Base-by-base conservation (phyloP, 1,140 invertebrate species). In the Philaenus spumarius region DNA sequence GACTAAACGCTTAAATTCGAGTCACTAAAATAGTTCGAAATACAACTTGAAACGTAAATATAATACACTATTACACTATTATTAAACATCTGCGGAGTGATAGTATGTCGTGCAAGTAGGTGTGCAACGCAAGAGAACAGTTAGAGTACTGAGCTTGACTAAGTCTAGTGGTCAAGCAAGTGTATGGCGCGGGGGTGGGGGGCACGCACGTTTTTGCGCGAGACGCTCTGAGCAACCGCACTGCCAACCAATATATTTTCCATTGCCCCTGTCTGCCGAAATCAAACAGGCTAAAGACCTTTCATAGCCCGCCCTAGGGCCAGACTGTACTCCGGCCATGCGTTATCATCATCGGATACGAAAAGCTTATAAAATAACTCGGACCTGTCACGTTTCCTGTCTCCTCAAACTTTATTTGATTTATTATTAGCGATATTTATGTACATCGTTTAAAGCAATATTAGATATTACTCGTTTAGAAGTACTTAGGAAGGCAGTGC, bases 201-300 rank as follows among this genome's bases (percentile, higher is more conserved):
- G 11, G 50, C 17, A 23, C 22, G 7, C 22, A 14, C 45, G 12
- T 14, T 20, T 42, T 42, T 17, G 40, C 19, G 40, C 40, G n/a
- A 15, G 40, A 17, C 40, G 2, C 40, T 20, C 14, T 7, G 48
- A 23, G 12, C 45, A 14, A 30, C 48, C 14, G 17, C 45, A 14
- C 12, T 35, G 35, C 24, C 35, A 22, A 37, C 50, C 50, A 53
- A 53, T 53, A 53, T 53, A 53, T 53, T 53, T 39, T 53, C 30
- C 50, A 39, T 53, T 53, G 50, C 30, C 50, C 50, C 50, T 53
- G 50, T 53, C 50, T 20, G 50, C 50, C 50, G 50, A 53, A 53
- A 53, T 53, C 50, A 53, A 53, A 53, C 50, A 53, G 50, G 22
- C 30, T 34, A 51, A 51, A 34, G 48, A 51, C 23, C 48, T 26